phyloP scores from a whole-genome alignment of 2,888 invertebrate genomes.

The Lymantria dispar region DNA sequence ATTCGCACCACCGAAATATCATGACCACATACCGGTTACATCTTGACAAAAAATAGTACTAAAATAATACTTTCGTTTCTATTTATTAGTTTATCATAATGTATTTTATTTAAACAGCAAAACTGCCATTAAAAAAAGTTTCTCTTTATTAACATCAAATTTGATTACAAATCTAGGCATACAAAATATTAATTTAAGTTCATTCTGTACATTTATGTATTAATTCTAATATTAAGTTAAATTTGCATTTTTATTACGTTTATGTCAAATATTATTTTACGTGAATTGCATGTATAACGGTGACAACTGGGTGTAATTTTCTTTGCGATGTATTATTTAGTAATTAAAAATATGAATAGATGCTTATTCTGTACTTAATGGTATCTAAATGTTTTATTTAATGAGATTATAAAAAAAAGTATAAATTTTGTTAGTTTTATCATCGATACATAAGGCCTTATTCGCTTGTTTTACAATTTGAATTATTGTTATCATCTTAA shows the following conservation, averaged over 20 bases:
- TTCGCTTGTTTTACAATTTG: no score
- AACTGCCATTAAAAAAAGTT: conserved; percentile 36
- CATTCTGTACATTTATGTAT: conserved; percentile 33
- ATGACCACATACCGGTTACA: conserved; percentile 24
- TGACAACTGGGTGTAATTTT: conserved; percentile 41
- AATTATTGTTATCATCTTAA: neutral
- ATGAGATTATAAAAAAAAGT: conserved; percentile 32
- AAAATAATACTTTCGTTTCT: conserved; percentile 20
- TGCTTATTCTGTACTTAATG: conserved; percentile 48
- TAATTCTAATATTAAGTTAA: conserved; percentile 31
- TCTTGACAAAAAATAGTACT: conserved; percentile 20
- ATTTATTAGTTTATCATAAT: conserved; percentile 1
- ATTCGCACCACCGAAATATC: conserved; percentile 38
- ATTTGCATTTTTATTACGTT: conserved; percentile 28
- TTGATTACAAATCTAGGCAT: conserved; percentile 22
- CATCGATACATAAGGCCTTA: neutral
- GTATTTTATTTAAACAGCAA: conserved; percentile 35
- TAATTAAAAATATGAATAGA: conserved; percentile 17
- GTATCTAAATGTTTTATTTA: conserved; percentile 21
- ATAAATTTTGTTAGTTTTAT: conserved; percentile 18
- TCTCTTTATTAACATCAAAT: conserved; percentile 13
- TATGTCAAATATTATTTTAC: conserved; percentile 28
- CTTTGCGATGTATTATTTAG: conserved; percentile 33
- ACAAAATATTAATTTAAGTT: conserved; percentile 15
- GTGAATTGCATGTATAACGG: conserved; percentile 39